Conservation (phyloP, 2,113 vertebrate species). For the Sminthopsis crassicaudata region DNA sequence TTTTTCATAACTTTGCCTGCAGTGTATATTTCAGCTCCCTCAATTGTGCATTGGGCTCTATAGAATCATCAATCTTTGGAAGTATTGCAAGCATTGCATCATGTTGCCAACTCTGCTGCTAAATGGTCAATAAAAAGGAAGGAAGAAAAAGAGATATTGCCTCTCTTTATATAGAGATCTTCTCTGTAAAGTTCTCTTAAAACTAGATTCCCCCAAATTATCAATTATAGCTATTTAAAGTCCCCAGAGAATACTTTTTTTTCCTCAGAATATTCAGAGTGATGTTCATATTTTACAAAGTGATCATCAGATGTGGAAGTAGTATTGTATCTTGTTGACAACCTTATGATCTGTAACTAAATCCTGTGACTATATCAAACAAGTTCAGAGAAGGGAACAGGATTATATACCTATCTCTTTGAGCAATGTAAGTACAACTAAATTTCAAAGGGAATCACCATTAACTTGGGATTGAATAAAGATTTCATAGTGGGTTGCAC, state of each 20-base stretch:
- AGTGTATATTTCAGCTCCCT: background rate
- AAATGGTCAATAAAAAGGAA: background rate
- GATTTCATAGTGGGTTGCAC: accelerated
- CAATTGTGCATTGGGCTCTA: too few species aligned
- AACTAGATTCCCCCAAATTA: background rate
- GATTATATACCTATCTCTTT: background rate
- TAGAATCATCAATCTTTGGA: background rate
- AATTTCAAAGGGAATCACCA: background rate
- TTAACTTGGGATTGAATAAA: background rate
- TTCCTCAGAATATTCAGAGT: background rate
- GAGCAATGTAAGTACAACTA: background rate
- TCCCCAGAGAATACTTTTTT: background rate
- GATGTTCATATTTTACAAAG: background rate
- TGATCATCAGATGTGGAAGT: background rate
- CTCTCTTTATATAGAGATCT: background rate
- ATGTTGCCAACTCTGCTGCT: background rate
- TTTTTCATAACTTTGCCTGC: background rate
- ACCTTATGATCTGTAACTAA: background rate
- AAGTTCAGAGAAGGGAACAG: background rate
- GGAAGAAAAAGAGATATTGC: background rate
- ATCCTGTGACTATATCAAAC: background rate
- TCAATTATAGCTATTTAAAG: background rate
- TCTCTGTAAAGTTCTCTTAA: background rate
- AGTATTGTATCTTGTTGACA: background rate
- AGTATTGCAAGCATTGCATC: background rate